A percentile compares a stretch with the other conserved stretches of the same genome.
Conservation (phyloP, 2,888 invertebrate genomes). For the Belgica antarctica region DNA sequence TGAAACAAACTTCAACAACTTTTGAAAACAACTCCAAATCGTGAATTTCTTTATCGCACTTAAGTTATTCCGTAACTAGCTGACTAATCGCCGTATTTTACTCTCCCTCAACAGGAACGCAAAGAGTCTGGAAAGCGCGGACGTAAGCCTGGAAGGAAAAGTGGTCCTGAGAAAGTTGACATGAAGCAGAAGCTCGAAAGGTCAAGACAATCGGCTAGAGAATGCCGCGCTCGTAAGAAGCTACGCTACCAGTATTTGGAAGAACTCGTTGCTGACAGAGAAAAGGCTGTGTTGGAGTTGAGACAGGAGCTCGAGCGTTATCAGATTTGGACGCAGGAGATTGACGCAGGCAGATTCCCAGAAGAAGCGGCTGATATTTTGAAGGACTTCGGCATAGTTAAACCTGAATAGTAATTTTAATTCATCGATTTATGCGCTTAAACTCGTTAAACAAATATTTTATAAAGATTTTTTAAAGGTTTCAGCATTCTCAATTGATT, state of each 20-base stretch:
- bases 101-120: constrained; percentile 54
- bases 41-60: too few species aligned
- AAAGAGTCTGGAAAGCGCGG: constrained; percentile 84
- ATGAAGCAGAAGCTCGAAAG: constrained; percentile 93
- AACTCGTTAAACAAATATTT: too few species aligned
- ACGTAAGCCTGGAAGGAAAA: constrained; percentile 85
- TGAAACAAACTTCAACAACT: too few species aligned
- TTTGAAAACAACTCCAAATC: too few species aligned
- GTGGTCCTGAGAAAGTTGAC: constrained; percentile 85
- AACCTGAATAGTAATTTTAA: constrained; percentile 62
- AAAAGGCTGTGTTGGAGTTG: constrained; percentile 84
- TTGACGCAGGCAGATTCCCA: constrained; percentile 77
- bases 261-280: constrained; percentile 88
- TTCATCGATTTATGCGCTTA: too few species aligned
- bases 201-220: constrained; percentile 94
- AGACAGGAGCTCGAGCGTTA: constrained; percentile 89
- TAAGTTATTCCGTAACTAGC: too few species aligned
- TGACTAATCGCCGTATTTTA: neutral
- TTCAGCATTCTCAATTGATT: too few species aligned
- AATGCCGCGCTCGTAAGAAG: constrained; percentile 95
- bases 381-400: constrained; percentile 70
- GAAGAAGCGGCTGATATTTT: constrained; percentile 74
- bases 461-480: too few species aligned
- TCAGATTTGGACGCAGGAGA: constrained; percentile 73
- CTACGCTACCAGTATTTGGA: constrained; percentile 95